Conservation (phyloP, 2,797 vertebrate genomes). For the Tenualosa ilisha region DNA sequence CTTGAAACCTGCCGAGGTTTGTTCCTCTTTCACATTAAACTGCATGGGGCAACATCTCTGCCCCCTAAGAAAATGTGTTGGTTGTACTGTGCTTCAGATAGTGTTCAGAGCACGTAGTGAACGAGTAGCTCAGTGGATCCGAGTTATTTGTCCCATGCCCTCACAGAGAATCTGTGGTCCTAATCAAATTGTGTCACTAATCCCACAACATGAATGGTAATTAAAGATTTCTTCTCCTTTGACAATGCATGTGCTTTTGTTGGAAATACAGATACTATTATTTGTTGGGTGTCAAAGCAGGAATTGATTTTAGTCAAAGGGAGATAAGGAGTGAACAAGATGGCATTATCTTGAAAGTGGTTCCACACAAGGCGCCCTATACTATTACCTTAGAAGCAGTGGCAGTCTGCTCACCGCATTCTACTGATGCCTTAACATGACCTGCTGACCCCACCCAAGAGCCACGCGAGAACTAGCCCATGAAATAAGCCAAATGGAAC, state of each 20-base stretch:
- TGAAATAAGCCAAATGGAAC: background rate
- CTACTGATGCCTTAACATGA: background rate
- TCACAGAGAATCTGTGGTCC: background rate
- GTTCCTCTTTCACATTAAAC: background rate
- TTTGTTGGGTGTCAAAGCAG: background rate
- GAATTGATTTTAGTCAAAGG: constrained; percentile 26
- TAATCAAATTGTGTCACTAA: background rate
- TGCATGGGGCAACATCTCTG: background rate
- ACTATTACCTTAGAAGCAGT: background rate
- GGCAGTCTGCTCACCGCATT: background rate
- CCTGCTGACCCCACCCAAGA: background rate
- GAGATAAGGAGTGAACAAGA: constrained; percentile 22
- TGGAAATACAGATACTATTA: constrained; percentile 8
- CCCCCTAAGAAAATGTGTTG: background rate
- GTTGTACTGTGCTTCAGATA: background rate
- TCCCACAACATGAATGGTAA: background rate
- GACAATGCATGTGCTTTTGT: constrained; percentile 12
- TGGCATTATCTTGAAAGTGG: constrained; percentile 46
- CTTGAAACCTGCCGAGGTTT: background rate
- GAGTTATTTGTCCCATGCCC: background rate
- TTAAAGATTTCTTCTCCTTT: background rate
- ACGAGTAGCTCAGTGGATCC: background rate
- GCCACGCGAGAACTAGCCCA: background rate
- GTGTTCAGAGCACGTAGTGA: background rate
- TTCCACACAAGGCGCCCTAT: constrained; percentile 37